These are phyloP conservation scores for Drosophila yooni DNA, from an alignment of 2,888 invertebrate species.

Conservation along the genomic window DNA sequence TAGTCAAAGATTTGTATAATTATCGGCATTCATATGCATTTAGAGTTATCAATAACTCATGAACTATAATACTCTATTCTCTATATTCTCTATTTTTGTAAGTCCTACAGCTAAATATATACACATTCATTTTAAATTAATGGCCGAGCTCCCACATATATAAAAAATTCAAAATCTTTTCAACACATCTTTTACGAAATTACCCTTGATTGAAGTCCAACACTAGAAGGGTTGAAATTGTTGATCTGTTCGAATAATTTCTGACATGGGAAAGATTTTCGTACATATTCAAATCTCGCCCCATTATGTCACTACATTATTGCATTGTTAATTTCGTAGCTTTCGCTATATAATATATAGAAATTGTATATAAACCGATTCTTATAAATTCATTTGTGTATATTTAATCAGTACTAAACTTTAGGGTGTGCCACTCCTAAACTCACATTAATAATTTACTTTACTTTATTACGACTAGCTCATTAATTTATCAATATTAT, in stretches of 20 bases:
- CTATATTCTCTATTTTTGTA: constrained; percentile 1
- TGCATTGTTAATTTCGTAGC: constrained; percentile 14
- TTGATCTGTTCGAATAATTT: background rate
- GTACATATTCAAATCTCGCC: constrained; percentile 4
- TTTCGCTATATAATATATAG: constrained; percentile 27
- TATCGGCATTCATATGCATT: constrained; percentile 6
- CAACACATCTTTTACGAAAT: background rate
- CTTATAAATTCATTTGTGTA: constrained; percentile 74
- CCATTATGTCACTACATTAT: constrained; percentile 12
- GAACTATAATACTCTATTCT: constrained; percentile 6
- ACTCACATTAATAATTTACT: constrained; percentile 65
- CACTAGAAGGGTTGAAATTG: background rate
- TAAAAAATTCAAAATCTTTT: background rate
- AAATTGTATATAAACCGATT: constrained; percentile 71
- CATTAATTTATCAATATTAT: constrained; percentile 18
- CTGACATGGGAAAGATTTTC: constrained; percentile 1
- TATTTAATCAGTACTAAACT: constrained; percentile 75
- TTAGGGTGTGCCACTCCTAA: constrained; percentile 51
- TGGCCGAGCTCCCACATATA: constrained; percentile 9
- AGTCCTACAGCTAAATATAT: constrained; percentile 23
- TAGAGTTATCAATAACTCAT: constrained; percentile 10
- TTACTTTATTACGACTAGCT: constrained; percentile 25
- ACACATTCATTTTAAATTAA: constrained; percentile 16
- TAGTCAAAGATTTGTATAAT: constrained; percentile 4
- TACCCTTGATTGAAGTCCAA: background rate